Conservation (phyloP, 2,888 invertebrate genomes). For the Drosophila koepferae region DNA sequence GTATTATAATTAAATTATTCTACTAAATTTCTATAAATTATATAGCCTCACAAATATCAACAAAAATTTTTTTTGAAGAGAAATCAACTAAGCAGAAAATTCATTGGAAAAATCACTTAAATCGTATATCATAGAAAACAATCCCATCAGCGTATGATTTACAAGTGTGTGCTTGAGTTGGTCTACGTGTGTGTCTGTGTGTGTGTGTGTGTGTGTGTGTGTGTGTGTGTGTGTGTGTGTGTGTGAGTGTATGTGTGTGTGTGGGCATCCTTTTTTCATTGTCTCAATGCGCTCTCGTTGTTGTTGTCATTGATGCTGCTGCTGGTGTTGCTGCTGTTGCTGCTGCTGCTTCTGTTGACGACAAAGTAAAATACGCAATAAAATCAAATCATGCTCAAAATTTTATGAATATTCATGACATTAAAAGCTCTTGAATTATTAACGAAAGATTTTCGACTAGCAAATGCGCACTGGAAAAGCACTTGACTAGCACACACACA, state of each 20-base stretch:
- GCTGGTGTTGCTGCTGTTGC: constrained; percentile 10
- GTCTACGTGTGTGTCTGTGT: neutral
- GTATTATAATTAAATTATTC: constrained; percentile 2
- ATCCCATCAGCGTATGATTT: constrained; percentile 38
- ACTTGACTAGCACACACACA: constrained; percentile 58
- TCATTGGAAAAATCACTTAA: constrained; percentile 28
- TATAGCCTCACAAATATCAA: constrained; percentile 10
- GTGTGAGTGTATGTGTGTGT: neutral
- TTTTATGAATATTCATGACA: constrained; percentile 80
- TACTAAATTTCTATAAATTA: constrained; percentile 2
- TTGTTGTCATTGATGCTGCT: constrained; percentile 25
- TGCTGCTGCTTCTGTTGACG: constrained; percentile 31
- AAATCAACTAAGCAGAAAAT: constrained; percentile 13
- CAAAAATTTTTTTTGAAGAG: neutral
- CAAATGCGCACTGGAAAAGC: constrained; percentile 71
- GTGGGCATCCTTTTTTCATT: constrained; percentile 26
- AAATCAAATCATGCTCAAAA: constrained; percentile 79
- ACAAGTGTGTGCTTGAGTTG: constrained; percentile 21
- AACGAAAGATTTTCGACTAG: constrained; percentile 76
- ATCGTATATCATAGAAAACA: constrained; percentile 30
- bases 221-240: neutral
- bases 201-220: neutral
- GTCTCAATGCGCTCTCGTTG: constrained; percentile 1
- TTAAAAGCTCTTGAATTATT: constrained; percentile 81
- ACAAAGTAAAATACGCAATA: constrained; percentile 72